Conservation (phyloP, 2,113 vertebrate species). For the Podarcis muralis region DNA sequence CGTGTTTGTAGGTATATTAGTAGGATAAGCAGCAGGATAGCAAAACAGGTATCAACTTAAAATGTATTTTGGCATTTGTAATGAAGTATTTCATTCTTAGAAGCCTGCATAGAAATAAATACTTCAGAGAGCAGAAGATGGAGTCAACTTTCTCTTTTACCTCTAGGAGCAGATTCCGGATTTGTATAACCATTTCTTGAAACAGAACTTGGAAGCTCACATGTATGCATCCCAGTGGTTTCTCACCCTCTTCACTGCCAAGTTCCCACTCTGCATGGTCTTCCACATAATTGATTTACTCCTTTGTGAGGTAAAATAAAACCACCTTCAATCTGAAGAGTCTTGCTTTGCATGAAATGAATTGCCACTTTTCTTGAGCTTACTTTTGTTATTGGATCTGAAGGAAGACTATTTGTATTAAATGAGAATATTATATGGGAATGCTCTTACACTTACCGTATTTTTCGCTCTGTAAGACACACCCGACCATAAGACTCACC, state of each 20-base stretch:
- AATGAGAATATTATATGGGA: neutral
- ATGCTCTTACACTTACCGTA: neutral
- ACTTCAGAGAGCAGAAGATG: neutral
- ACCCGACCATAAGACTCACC: too few species aligned
- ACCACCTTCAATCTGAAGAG: neutral
- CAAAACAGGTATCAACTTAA: neutral
- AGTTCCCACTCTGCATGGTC: constrained; percentile 99
- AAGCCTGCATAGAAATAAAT: neutral
- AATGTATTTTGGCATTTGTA: neutral
- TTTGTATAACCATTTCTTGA: constrained; percentile 89
- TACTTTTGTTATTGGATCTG: neutral
- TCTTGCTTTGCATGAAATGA: neutral
- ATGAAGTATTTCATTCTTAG: neutral
- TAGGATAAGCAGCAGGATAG: neutral
- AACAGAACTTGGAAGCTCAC: constrained; percentile 93
- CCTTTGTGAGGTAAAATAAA: constrained; percentile 89
- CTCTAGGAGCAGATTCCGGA: constrained; percentile 92
- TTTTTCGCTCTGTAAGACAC: too few species aligned
- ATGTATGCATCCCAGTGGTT: constrained; percentile 99
- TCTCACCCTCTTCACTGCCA: constrained; percentile 98
- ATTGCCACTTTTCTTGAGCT: constrained; percentile 6
- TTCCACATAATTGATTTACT: constrained; percentile 99
- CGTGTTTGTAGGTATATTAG: neutral
- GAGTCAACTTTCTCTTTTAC: constrained; percentile 7
- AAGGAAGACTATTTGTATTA: neutral